Percentiles rank a stretch among this genome's conserved stretches.
Evolutionary conservation across 2,888 invertebrate genomes (phyloP).

Genomic region (Oxystoma pomonae): DNA sequence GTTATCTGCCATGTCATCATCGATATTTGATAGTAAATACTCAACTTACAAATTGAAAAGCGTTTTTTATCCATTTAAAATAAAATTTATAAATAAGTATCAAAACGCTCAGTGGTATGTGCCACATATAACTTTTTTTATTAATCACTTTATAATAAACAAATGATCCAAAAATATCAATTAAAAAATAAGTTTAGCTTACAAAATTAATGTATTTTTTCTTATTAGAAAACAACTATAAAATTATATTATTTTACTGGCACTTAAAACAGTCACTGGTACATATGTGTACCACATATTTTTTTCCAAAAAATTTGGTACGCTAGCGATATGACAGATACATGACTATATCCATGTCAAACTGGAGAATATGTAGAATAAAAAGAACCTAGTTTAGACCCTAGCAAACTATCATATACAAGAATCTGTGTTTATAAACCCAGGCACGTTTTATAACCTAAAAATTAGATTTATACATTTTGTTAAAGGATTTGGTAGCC

Average conservation of each 20-base stretch:
- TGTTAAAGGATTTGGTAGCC: too few relatives aligned
- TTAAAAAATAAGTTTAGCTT: background rate
- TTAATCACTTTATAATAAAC: background rate
- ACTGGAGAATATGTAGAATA: too few relatives aligned
- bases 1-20: too few relatives aligned
- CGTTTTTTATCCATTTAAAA: background rate
- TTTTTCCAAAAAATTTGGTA: background rate
- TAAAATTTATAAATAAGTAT: background rate
- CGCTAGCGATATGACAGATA: background rate
- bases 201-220: background rate
- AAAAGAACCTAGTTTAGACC: too few relatives aligned
- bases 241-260: background rate
- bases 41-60: background rate
- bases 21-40: too few relatives aligned
- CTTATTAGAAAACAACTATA: background rate
- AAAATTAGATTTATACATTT: too few relatives aligned
- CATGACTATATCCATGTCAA: too few relatives aligned
- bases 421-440: too few relatives aligned
- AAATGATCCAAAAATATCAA: too few relatives aligned
- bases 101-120: background rate
- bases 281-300: background rate
- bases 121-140: background rate
- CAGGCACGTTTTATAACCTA: too few relatives aligned
- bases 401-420: too few relatives aligned
- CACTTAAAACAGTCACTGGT: background rate